These are phyloP conservation scores for Danio jaintianensis DNA, from an alignment of 2,797 vertebrate species.

Conservation along the genomic window DNA sequence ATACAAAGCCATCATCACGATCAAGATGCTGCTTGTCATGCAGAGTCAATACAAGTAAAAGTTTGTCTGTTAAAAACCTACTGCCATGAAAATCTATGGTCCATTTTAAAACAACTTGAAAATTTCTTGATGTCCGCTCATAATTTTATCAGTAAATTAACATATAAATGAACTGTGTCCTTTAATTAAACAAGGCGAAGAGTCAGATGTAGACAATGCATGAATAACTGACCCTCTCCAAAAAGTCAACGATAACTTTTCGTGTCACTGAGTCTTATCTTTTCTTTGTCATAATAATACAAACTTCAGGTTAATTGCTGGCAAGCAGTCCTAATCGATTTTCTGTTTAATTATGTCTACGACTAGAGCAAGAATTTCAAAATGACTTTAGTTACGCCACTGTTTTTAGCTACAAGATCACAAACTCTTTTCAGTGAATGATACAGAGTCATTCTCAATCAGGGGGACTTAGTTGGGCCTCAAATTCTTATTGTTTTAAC, in stretches of 20 bases:
- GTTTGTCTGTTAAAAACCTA: neutral
- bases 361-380: slow-evolving; percentile 59
- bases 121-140: slow-evolving; percentile 23
- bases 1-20: too few species aligned
- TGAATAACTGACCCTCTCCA: slow-evolving; percentile 37
- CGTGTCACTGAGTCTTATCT: slow-evolving; percentile 45
- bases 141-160: slow-evolving; percentile 51
- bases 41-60: neutral
- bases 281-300: slow-evolving; percentile 53
- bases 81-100: neutral
- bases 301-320: slow-evolving; percentile 65
- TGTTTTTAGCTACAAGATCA: slow-evolving; percentile 67
- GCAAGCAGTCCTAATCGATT: slow-evolving; percentile 65
- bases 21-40: neutral
- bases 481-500: neutral
- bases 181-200: slow-evolving; percentile 50
- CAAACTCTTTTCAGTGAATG: slow-evolving; percentile 62
- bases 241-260: slow-evolving; percentile 45
- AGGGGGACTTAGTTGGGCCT: neutral
- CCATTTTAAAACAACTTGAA: slow-evolving; percentile 28
- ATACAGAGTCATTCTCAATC: slow-evolving; percentile 14
- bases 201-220: slow-evolving; percentile 26
- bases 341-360: slow-evolving; percentile 64
- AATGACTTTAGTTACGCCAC: slow-evolving; percentile 53
- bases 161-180: slow-evolving; percentile 59